phyloP scores from a whole-genome alignment of 1,140 invertebrate species.

The Drosophila melanogaster region Release_6_plus_ISO1_MT NT_033779.5:21801501-21802000 shows the following conservation, averaged over 20 bases:
- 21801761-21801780: conserved; percentile 76
- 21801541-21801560: conserved; percentile 73
- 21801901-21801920: conserved; percentile 34
- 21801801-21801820: conserved; percentile 76
- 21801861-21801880: conserved; percentile 1
- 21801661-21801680: conserved; percentile 57
- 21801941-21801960: conserved; percentile 55
- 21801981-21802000: conserved; percentile 55
- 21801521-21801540: conserved; percentile 28
- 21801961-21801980: conserved; percentile 77
- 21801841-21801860: conserved; percentile 38
- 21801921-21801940: conserved; percentile 13
- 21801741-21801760: conserved; percentile 65
- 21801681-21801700: conserved; percentile 75
- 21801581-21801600: conserved; percentile 81
- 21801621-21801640: not conserved
- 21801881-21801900: conserved; percentile 4
- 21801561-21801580: conserved; percentile 77
- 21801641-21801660: conserved; percentile 63
- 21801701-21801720: conserved; percentile 67
- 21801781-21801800: conserved; percentile 79
- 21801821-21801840: conserved; percentile 67
- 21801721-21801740: conserved; percentile 18
- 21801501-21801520: not conserved
- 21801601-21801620: conserved; percentile 77